Conservation (phyloP, 2,888 invertebrate species). For the Synanthedon vespiformis region DNA sequence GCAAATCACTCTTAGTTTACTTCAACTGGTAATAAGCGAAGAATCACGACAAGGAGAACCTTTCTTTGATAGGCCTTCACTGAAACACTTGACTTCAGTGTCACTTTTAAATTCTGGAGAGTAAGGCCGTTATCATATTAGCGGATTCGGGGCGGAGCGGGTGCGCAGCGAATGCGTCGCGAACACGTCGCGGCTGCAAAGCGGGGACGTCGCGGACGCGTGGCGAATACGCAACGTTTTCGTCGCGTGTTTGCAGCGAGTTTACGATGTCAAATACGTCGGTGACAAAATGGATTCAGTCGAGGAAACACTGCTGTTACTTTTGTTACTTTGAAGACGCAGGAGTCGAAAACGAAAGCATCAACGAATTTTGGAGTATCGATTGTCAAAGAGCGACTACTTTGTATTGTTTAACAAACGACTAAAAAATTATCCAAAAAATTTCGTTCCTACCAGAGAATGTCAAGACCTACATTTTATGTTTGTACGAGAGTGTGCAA, state of each 20-base stretch:
- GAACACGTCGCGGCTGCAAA: neutral
- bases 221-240: neutral
- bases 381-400: neutral
- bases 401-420: neutral
- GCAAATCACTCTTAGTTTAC: no score
- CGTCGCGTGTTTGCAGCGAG: neutral
- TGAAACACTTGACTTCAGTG: no score
- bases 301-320: neutral
- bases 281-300: slow-evolving; percentile 1
- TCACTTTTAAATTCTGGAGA: no score
- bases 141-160: neutral
- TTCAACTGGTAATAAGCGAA: no score
- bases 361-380: slow-evolving; percentile 2
- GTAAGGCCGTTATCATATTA: no score
- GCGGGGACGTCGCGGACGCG: neutral
- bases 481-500: neutral
- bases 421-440: neutral
- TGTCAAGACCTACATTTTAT: slow-evolving; percentile 2
- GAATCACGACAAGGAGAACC: no score
- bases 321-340: slow-evolving; percentile 1
- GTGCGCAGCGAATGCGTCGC: neutral
- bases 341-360: slow-evolving; percentile 3
- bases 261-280: neutral
- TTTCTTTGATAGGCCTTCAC: no score
- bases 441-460: neutral